Evolutionary conservation across 2,888 invertebrate species (phyloP).

Genomic region (Chymomyza procnemis): DNA sequence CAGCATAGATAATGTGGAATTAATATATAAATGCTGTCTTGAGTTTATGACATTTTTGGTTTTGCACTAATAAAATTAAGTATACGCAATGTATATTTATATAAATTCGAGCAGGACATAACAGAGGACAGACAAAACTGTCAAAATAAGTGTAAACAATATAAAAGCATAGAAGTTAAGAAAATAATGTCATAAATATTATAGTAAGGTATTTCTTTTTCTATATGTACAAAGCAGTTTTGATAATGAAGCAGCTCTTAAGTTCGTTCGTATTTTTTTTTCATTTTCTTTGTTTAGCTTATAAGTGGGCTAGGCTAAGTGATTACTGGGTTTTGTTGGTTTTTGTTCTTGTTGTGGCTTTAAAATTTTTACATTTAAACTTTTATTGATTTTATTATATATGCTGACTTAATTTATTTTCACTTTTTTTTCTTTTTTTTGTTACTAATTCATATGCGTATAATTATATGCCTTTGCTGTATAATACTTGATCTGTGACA

Average conservation of each 20-base stretch:
- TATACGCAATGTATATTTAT: constrained; percentile 30
- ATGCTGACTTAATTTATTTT: constrained; percentile 14
- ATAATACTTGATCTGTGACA: constrained; percentile 47
- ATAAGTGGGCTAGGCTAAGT: constrained; percentile 25
- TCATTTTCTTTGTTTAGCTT: constrained; percentile 14
- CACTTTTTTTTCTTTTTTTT: constrained; percentile 37
- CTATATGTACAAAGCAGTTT: constrained; percentile 58
- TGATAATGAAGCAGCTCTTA: constrained; percentile 48
- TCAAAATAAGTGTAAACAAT: constrained; percentile 15
- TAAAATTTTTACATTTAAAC: constrained; percentile 59
- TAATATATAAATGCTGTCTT: not conserved
- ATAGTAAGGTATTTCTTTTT: constrained; percentile 15
- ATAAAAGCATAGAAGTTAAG: constrained; percentile 20
- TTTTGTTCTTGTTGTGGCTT: constrained; percentile 10
- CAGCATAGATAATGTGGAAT: not conserved
- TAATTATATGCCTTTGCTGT: constrained; percentile 26
- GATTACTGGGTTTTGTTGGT: constrained; percentile 21
- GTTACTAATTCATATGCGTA: constrained; percentile 5
- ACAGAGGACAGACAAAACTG: no score
- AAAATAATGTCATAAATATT: constrained; percentile 23
- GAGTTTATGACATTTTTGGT: constrained; percentile 27
- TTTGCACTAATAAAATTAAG: constrained; percentile 33
- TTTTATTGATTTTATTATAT: constrained; percentile 32
- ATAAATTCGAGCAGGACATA: constrained; percentile 58
- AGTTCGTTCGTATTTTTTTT: constrained; percentile 15